Evolutionary conservation across 2,888 invertebrate species (phyloP), one percentile per base, ranked within the genome.

Genomic region (Dioctria rufipes): DNA sequence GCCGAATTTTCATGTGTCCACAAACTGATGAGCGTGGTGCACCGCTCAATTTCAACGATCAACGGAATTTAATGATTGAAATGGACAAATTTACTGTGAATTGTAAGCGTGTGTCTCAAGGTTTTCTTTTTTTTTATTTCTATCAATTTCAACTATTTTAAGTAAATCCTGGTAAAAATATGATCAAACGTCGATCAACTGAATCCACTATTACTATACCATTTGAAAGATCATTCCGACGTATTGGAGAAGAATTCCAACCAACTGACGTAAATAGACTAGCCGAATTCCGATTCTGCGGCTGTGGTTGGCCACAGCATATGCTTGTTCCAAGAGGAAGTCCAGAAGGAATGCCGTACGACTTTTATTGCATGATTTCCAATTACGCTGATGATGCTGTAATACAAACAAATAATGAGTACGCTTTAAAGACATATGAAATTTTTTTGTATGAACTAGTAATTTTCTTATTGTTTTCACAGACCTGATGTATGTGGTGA

Each of bases 221-320:
- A 0, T 95, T 94, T 87, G 95, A 95, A 87, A 91, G 93, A 80
- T 95, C 95, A 3, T 96, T 95, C 92, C 92, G 94, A 4, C 91
- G 92, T 85, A 86, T 94, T 83, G 93, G 94, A 84, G 86, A 86
- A 0, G 88, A 86, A 39, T 89, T 93, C 9, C 93, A 93, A 0
- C 88, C 88, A 0, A 85, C 83, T 3, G 81, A 82, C 78, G 87
- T 90, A 0, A 89, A 88, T 3, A 87, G 89, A 3, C 88, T 91
- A 0, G 90, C 90, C 0, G 88, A 90, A 77, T 94, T 94, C 89
- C 94, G 94, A 89, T 95, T 94, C 91, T 96, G 96, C 89, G 96
- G 96, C 82, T 96, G 96, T 85, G 95, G 96, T 75, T 96, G 96
- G 95, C 96, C 96, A 0, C 93, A 95, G 82, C 95, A 96, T 88